Evolutionary conservation across 2,113 vertebrate species (phyloP), one percentile per base, ranked within the genome.

Genomic region (Cebidichthys violaceus): DNA sequence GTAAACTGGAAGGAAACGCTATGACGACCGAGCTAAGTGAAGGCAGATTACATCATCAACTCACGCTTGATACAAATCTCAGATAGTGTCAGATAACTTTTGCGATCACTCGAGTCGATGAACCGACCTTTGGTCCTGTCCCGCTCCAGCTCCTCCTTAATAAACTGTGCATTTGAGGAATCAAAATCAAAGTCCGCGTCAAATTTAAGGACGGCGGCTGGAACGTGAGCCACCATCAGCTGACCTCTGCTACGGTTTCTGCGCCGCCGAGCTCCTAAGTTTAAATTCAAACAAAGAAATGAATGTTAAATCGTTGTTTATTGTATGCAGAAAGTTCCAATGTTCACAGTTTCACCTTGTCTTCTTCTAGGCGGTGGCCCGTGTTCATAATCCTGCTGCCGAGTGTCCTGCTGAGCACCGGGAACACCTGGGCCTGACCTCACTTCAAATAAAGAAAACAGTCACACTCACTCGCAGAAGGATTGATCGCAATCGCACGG

Each of bases 151-250:
- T 97, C 96, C 60, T 99, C 97, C 67, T 98, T 96, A 86, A 97
- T 97, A 91, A 99, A 99, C 79, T 98, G 97, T 18, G 98, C 98
- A 71, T 99, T 99, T 79, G 98, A 97, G 13, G 94, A 98, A 94
- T 98, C 98, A 92, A 99, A 99, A 88, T 99, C 98, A 91, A 99
- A 99, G 93, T 99, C 98, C 0, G 97, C 96, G 90, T 99, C 98
- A 92, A 99, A 99, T 92, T 97, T 97, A 57, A 99, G 97, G 2
- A 95, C 95, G 27, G 90, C 97, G 43, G 97, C 95, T 75, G 96
- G 97, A 71, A 91, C 87, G 17, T 84, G 90, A 22, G 94, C 72
- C 22, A 96, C 96, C 55, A 96, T 95, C 88, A 95, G 96, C 72
- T 97, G 97, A 47, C 97, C 98, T 89, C 96, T 94, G 74, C 96